phyloP scores from a whole-genome alignment of 1,140 invertebrate species.

The Laodelphax striatellus region DNA sequence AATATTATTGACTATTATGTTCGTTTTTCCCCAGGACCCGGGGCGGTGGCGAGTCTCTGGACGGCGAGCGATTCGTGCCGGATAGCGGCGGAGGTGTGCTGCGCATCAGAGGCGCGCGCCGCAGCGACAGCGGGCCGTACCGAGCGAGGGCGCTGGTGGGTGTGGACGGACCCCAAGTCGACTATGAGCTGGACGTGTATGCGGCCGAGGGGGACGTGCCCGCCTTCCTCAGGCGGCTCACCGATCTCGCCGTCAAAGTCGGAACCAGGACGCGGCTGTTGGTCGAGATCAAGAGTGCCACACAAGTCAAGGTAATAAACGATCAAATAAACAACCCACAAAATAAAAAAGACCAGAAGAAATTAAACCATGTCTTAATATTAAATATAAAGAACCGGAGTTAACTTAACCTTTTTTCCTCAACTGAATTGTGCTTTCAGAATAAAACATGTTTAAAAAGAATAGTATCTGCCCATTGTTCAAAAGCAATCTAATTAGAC shows the following conservation, averaged over 20 bases:
- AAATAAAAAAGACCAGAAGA: no score
- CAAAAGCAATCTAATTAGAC: no score
- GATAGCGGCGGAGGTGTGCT: constrained; percentile 36
- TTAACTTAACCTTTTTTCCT: no score
- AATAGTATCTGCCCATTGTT: no score
- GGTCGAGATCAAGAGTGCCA: constrained; percentile 65
- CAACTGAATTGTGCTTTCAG: no score
- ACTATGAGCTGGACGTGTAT: constrained; percentile 30
- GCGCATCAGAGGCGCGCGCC: constrained; percentile 38
- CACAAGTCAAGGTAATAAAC: constrained; percentile 59
- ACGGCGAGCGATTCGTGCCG: constrained; percentile 32
- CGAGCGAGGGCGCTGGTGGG: constrained; percentile 41
- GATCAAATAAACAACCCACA: no score
- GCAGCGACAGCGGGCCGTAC: constrained; percentile 41
- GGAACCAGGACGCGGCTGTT: constrained; percentile 70
- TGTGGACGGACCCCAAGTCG: constrained; percentile 31
- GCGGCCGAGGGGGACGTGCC: constrained; percentile 44
- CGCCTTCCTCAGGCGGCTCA: constrained; percentile 58
- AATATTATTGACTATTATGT: no score
- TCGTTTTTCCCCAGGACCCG: constrained; percentile 17
- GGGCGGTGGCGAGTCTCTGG: constrained; percentile 30
- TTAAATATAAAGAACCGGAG: no score
- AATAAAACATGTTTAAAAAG: no score
- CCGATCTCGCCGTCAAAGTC: constrained; percentile 73
- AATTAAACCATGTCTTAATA: no score